Percentiles rank a stretch among this genome's conserved stretches.
Conservation (phyloP, 2,888 invertebrate species). For the Chrysolina haemoptera region DNA sequence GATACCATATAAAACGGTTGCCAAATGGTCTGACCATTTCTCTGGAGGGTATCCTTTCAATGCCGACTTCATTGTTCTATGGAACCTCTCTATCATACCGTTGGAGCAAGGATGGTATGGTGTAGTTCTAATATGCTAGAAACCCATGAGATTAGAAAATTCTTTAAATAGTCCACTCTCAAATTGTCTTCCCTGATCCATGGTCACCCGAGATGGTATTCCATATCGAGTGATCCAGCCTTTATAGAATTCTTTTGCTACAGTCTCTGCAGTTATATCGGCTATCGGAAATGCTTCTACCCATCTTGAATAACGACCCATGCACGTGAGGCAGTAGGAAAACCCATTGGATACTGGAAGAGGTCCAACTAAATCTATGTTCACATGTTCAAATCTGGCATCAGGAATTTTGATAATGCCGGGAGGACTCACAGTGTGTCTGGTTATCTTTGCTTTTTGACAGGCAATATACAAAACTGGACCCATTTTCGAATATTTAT, state of each 20-base stretch:
- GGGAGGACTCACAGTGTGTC: slow-evolving; percentile 50
- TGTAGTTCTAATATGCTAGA: not conserved
- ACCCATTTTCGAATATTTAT: slow-evolving; percentile 62
- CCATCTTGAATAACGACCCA: slow-evolving; percentile 43
- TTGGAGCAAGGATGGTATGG: not conserved
- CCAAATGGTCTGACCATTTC: no score
- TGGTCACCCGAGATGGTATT: slow-evolving; percentile 60
- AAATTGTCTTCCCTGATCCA: slow-evolving; percentile 63
- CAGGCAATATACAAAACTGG: slow-evolving; percentile 57
- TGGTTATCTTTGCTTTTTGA: slow-evolving; percentile 60
- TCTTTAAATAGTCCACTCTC: slow-evolving; percentile 55
- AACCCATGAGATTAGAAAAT: slow-evolving; percentile 29
- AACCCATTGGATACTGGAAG: slow-evolving; percentile 48
- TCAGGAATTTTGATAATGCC: slow-evolving; percentile 1
- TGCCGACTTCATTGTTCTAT: slow-evolving; percentile 11
- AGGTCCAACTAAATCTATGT: slow-evolving; percentile 59
- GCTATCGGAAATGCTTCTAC: slow-evolving; percentile 40
- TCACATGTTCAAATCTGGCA: slow-evolving; percentile 55
- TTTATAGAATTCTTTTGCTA: slow-evolving; percentile 60
- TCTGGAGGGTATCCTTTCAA: not conserved
- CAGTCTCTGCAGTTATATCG: slow-evolving; percentile 37
- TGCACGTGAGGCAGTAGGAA: slow-evolving; percentile 40
- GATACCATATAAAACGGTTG: not conserved
- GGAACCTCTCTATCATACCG: not conserved
- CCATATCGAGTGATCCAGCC: no score